Percentiles rank a stretch among this genome's conserved stretches.
Evolutionary conservation across 1,140 invertebrate genomes (phyloP).

Genomic region (Macrosteles quadrilineatus): DNA sequence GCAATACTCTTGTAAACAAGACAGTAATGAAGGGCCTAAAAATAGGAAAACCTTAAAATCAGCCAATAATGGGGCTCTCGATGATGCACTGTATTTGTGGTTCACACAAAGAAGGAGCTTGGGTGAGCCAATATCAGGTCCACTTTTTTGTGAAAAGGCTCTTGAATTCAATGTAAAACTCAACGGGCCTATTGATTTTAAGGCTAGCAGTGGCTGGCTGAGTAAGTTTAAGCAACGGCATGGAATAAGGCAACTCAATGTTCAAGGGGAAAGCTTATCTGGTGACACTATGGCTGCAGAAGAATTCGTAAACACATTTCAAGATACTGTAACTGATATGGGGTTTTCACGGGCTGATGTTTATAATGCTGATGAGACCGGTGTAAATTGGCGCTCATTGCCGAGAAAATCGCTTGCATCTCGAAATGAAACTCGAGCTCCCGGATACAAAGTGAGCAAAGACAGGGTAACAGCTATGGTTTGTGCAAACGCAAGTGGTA

Average conservation of each 20-base stretch:
- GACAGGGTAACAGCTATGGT: constrained; percentile 46
- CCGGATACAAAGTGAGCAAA: constrained; percentile 45
- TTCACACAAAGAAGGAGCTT: constrained; percentile 35
- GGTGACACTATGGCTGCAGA: constrained; percentile 36
- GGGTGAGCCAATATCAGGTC: constrained; percentile 35
- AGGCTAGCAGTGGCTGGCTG: constrained; percentile 48
- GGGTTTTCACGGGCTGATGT: constrained; percentile 36
- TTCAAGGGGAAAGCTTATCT: constrained; percentile 46
- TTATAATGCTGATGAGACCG: constrained; percentile 50
- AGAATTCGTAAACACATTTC: constrained; percentile 9
- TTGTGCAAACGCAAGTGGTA: constrained; percentile 47
- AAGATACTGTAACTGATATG: constrained; percentile 15
- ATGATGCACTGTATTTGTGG: constrained; percentile 36
- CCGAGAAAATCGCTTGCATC: constrained; percentile 46
- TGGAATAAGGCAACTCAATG: constrained; percentile 45
- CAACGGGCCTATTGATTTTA: constrained; percentile 30
- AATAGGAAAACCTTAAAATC: too few relatives aligned
- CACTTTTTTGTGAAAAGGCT: constrained; percentile 38
- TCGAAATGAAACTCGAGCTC: constrained; percentile 44
- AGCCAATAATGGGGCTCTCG: constrained; percentile 34
- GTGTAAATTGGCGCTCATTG: constrained; percentile 48
- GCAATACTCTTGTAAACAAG: too few relatives aligned
- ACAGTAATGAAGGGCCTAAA: too few relatives aligned
- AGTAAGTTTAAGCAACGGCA: constrained; percentile 46
- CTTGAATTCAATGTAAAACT: constrained; percentile 32